Percentiles rank a stretch among this genome's conserved stretches.
Evolutionary conservation across 2,888 invertebrate species (phyloP).

Genomic region (Limnephilus rhombicus): DNA sequence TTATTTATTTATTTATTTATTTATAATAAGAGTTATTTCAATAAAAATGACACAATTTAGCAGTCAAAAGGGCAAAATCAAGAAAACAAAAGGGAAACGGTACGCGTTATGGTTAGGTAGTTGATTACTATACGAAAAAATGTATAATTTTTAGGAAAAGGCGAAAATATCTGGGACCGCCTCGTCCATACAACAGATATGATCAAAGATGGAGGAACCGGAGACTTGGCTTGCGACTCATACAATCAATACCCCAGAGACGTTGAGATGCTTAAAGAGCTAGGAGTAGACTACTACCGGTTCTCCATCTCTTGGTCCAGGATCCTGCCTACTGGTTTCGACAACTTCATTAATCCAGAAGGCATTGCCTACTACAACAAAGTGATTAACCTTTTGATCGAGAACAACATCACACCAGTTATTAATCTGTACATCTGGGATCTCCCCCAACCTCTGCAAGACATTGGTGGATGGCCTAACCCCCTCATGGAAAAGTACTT

Average conservation of each 20-base stretch:
- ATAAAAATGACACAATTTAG: no score
- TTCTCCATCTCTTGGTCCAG: conserved; percentile 78
- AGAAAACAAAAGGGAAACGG: no score
- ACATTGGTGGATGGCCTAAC: conserved; percentile 77
- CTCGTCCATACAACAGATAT: conserved; percentile 67
- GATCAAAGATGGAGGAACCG: conserved; percentile 70
- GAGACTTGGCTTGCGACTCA: conserved; percentile 79
- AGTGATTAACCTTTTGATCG: conserved; percentile 78
- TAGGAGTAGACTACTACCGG: conserved; percentile 72
- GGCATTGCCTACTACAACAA: conserved; percentile 80
- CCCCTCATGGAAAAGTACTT: conserved; percentile 76
- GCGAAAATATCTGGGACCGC: conserved; percentile 74
- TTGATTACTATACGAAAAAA: not conserved
- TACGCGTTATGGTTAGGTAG: no score
- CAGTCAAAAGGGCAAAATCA: no score
- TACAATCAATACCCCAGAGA: conserved; percentile 77
- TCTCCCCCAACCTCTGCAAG: conserved; percentile 79
- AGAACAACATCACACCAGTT: conserved; percentile 78
- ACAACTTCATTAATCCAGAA: conserved; percentile 67
- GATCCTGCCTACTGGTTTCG: conserved; percentile 70
- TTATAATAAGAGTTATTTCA: no score
- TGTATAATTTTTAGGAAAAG: conserved; percentile 69
- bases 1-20: no score
- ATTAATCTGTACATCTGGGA: conserved; percentile 85
- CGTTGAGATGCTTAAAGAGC: conserved; percentile 68